Percentiles rank a stretch among this genome's conserved stretches.
phyloP scores from a whole-genome alignment of 2,888 invertebrate genomes.

The Pseudolycoriella hygida region DNA sequence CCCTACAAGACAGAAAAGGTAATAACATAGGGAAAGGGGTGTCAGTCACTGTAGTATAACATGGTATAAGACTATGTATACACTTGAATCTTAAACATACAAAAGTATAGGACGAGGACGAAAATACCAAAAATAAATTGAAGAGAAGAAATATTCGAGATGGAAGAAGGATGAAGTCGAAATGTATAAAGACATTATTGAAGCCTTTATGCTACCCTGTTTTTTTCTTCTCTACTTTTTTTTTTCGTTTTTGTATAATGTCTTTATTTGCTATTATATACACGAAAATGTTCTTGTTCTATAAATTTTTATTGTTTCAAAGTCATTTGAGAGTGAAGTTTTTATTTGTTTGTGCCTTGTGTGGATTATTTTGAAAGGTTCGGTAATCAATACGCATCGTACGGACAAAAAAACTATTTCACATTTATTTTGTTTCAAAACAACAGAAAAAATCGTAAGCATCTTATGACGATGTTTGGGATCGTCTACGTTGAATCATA shows the following conservation, averaged over 20 bases:
- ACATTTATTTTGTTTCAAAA: too few species aligned
- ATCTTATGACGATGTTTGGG: too few species aligned
- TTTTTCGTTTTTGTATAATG: not conserved
- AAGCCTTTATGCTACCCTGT: not conserved
- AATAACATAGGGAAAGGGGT: constrained; percentile 22
- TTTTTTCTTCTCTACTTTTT: not conserved
- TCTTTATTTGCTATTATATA: not conserved
- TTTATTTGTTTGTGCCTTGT: too few species aligned
- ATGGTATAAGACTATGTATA: not conserved
- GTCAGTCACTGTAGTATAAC: constrained; percentile 5
- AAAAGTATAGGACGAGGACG: not conserved
- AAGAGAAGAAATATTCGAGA: not conserved
- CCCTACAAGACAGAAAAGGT: constrained; percentile 19
- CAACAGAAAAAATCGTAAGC: too few species aligned
- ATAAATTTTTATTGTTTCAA: too few species aligned
- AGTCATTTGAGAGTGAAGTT: too few species aligned
- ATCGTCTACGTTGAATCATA: too few species aligned
- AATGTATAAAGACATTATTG: constrained; percentile 1
- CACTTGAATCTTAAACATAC: not conserved
- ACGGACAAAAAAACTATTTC: too few species aligned
- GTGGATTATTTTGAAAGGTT: too few species aligned
- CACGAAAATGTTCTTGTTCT: too few species aligned
- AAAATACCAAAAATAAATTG: not conserved
- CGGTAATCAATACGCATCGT: too few species aligned
- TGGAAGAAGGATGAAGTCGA: not conserved